phyloP scores from a whole-genome alignment of 2,888 invertebrate genomes.

The Parascotia fuliginaria region DNA sequence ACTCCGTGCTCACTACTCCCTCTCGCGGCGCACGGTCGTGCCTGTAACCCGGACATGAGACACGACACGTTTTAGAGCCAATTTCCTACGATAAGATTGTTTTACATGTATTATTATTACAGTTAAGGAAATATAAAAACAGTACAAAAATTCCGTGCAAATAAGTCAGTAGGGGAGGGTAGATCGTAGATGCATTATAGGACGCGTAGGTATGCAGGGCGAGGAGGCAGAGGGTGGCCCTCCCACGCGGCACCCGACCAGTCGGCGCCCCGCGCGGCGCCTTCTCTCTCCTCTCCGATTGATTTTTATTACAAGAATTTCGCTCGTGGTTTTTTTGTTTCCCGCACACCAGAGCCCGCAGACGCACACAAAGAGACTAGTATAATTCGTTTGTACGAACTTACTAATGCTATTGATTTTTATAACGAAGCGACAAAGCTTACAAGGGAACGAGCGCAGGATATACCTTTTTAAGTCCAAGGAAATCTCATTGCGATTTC shows the following conservation, averaged over 20 bases:
- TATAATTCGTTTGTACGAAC: conserved; percentile 85
- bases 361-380: conserved; percentile 80
- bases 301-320: conserved; percentile 87
- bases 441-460: conserved; percentile 41
- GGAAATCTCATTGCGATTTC: conserved; percentile 19
- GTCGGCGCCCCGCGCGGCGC: conserved; percentile 81
- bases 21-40: conserved; percentile 14
- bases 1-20: conserved; percentile 35
- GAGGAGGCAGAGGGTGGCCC: conserved; percentile 50
- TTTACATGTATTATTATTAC: conserved; percentile 14
- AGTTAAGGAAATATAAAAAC: conserved; percentile 19
- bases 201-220: conserved; percentile 63
- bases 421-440: conserved; percentile 76
- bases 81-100: conserved; percentile 8
- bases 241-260: conserved; percentile 67
- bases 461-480: conserved; percentile 32
- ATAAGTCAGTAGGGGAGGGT: conserved; percentile 53
- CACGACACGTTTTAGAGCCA: conserved; percentile 4
- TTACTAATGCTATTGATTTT: conserved; percentile 86
- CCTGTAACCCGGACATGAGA: conserved; percentile 7
- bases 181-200: conserved; percentile 74
- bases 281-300: conserved; percentile 85
- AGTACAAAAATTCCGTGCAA: conserved; percentile 20
- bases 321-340: conserved; percentile 82
- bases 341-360: conserved; percentile 72